A percentile compares a stretch with the other conserved stretches of the same genome.
Evolutionary conservation across 2,888 invertebrate genomes (phyloP).

Genomic region (Omphaloscelis lunosa): DNA sequence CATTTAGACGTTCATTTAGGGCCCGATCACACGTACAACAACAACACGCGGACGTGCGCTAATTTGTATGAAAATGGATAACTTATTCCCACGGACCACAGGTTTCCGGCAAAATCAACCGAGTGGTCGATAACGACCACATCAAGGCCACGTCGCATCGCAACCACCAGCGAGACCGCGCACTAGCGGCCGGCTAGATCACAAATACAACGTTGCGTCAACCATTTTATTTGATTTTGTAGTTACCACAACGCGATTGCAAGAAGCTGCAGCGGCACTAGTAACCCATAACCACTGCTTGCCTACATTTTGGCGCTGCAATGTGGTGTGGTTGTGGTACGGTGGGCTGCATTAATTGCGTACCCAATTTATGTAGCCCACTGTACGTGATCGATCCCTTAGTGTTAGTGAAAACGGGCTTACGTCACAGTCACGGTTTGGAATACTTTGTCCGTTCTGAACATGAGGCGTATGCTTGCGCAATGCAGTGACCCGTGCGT

Average conservation of each 20-base stretch:
- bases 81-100: not conserved
- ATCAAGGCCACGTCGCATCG: not conserved
- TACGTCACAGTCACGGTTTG: not conserved
- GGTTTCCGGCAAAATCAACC: not conserved
- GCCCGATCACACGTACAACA: not conserved
- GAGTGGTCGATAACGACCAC: not conserved
- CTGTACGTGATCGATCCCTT: not conserved
- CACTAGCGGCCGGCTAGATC: not conserved
- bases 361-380: too few relatives aligned
- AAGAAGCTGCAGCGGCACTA: not conserved
- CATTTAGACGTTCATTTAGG: not conserved
- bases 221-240: not conserved
- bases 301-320: not conserved
- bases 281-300: not conserved
- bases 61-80: not conserved
- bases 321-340: not conserved
- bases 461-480: not conserved
- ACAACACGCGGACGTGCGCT: not conserved
- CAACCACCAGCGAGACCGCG: not conserved
- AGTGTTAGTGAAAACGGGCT: not conserved
- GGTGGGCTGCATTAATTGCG: too few relatives aligned
- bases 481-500: not conserved
- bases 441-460: not conserved
- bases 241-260: not conserved
- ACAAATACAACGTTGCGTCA: not conserved